Conservation (phyloP, 1,140 invertebrate species). For the Bombus balteatus region DNA sequence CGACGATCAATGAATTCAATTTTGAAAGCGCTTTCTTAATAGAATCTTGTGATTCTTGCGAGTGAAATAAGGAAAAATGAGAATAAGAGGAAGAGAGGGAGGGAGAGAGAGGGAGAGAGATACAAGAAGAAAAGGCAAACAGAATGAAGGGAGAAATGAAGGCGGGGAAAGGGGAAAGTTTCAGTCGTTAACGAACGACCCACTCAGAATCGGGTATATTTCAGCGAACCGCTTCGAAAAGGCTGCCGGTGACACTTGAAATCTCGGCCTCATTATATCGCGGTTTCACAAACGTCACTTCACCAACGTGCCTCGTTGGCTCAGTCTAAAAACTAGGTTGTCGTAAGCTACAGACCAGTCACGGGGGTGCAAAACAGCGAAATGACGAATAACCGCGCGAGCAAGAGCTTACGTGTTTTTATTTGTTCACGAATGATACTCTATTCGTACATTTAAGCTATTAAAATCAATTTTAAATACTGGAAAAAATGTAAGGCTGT, state of each 20-base stretch:
- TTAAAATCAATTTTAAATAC: too few species aligned
- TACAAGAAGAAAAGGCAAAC: neutral
- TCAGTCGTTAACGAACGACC: slow-evolving; percentile 47
- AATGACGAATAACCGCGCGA: neutral
- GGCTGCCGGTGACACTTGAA: slow-evolving; percentile 52
- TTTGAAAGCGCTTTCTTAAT: neutral
- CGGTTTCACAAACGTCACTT: slow-evolving; percentile 52
- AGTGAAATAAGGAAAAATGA: neutral
- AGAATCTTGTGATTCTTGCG: neutral
- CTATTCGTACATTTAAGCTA: neutral
- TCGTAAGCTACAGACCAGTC: neutral
- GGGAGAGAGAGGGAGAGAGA: neutral
- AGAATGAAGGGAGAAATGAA: neutral
- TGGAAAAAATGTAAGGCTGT: too few species aligned
- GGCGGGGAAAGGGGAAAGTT: neutral
- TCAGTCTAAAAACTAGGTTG: slow-evolving; percentile 30
- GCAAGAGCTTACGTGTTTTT: neutral
- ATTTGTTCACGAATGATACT: neutral
- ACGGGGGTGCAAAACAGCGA: slow-evolving; percentile 1
- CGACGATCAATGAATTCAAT: neutral
- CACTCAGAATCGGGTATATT: slow-evolving; percentile 45
- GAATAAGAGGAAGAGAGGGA: neutral
- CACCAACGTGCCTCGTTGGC: slow-evolving; percentile 26
- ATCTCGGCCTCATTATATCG: slow-evolving; percentile 54
- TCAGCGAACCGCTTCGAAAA: slow-evolving; percentile 42